Conservation (phyloP, 2,113 vertebrate species). For the Prunella himalayana region DNA sequence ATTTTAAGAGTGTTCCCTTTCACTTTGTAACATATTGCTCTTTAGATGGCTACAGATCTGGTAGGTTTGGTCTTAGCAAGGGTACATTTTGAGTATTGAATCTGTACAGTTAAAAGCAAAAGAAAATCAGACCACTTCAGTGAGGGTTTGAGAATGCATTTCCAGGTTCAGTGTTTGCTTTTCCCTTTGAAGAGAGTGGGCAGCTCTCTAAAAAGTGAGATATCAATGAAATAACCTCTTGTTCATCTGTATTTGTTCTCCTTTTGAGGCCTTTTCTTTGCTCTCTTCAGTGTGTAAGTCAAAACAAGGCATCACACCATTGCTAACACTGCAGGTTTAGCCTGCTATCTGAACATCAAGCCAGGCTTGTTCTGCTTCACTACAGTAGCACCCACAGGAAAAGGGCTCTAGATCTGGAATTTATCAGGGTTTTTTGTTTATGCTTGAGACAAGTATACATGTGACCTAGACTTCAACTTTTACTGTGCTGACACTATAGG, state of each 20-base stretch:
- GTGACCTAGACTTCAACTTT: conserved; percentile 56
- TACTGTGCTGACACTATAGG: conserved; percentile 58
- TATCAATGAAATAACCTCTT: conserved; percentile 39
- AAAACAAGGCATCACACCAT: conserved; percentile 28
- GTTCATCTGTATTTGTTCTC: neutral
- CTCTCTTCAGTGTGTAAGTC: neutral
- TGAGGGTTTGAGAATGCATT: neutral
- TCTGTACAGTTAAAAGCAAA: neutral
- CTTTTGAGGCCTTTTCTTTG: neutral
- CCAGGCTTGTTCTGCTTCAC: conserved; percentile 55
- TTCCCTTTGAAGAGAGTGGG: neutral
- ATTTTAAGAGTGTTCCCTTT: neutral
- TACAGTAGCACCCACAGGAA: conserved; percentile 56
- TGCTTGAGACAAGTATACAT: neutral
- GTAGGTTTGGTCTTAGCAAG: neutral
- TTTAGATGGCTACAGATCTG: neutral
- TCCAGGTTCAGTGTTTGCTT: neutral
- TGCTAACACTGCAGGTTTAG: conserved; percentile 60
- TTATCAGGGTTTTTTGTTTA: conserved; percentile 47
- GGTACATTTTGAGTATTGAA: neutral
- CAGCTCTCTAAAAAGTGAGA: neutral
- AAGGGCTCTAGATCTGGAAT: neutral
- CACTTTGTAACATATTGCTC: neutral
- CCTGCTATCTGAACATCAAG: conserved; percentile 52
- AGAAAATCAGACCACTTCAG: neutral